These are phyloP conservation scores for Chaetodon trifascialis DNA, from an alignment of 2,113 vertebrate genomes.

Conservation along the genomic window DNA sequence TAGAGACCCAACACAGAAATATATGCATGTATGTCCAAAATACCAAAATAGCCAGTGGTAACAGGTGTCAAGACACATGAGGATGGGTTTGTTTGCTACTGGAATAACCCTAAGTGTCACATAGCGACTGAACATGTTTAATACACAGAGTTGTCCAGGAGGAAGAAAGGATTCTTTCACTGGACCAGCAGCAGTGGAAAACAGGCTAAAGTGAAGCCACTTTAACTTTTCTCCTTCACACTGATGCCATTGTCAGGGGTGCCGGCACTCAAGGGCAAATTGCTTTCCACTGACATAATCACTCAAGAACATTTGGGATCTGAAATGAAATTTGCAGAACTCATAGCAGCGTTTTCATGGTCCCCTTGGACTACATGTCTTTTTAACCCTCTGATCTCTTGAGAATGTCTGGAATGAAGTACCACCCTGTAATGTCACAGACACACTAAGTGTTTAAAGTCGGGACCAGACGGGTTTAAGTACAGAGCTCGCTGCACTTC, in stretches of 20 bases:
- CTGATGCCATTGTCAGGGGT: slow-evolving; percentile 52
- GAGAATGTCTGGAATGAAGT: slow-evolving; percentile 56
- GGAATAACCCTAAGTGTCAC: slow-evolving; percentile 8
- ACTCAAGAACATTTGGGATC: slow-evolving; percentile 38
- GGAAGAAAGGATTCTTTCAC: slow-evolving; percentile 56
- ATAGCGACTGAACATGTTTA: slow-evolving; percentile 32
- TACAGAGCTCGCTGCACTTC: not conserved
- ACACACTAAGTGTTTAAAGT: not conserved
- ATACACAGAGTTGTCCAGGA: slow-evolving; percentile 10
- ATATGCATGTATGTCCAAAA: slow-evolving; percentile 33
- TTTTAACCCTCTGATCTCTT: slow-evolving; percentile 30
- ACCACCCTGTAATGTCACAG: slow-evolving; percentile 37
- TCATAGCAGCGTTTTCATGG: not conserved
- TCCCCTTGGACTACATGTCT: not conserved
- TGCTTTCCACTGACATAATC: slow-evolving; percentile 55
- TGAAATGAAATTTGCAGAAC: not conserved
- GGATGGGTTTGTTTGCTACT: slow-evolving; percentile 42
- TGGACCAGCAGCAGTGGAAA: slow-evolving; percentile 31
- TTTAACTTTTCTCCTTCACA: slow-evolving; percentile 32
- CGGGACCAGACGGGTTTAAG: not conserved
- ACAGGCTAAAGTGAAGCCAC: slow-evolving; percentile 15
- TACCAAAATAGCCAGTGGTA: slow-evolving; percentile 37
- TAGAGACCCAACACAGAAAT: slow-evolving; percentile 30
- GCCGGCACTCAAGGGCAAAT: slow-evolving; percentile 35
- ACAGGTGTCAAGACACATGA: slow-evolving; percentile 62